phyloP scores from a whole-genome alignment of 2,888 invertebrate species.

The Parnassius smintheus region DNA sequence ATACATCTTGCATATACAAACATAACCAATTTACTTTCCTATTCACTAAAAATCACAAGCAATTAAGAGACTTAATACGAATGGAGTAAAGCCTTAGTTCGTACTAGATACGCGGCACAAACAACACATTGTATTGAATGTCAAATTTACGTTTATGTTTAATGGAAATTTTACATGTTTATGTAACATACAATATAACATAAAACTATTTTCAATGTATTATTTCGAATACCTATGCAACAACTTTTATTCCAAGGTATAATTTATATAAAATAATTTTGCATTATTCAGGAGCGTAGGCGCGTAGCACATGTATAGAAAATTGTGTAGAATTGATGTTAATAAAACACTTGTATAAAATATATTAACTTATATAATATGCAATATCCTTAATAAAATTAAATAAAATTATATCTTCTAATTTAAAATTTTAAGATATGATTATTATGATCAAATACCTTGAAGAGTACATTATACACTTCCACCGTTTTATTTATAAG shows the following conservation, averaged over 20 bases:
- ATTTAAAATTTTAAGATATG: no score
- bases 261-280: neutral
- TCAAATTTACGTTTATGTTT: constrained; percentile 64
- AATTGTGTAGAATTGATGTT: constrained; percentile 4
- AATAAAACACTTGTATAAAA: no score
- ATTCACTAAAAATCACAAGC: constrained; percentile 50
- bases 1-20: constrained; percentile 74
- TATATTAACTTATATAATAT: no score
- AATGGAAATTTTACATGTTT: constrained; percentile 33
- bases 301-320: constrained; percentile 1
- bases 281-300: neutral
- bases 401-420: no score
- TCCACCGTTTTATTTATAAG: neutral
- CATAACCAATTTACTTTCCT: constrained; percentile 47
- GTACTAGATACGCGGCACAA: constrained; percentile 34
- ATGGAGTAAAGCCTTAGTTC: constrained; percentile 33
- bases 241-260: neutral
- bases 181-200: constrained; percentile 7
- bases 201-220: constrained; percentile 5
- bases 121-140: constrained; percentile 54
- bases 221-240: constrained; percentile 9
- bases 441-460: no score
- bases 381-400: no score
- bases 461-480: no score
- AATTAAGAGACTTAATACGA: constrained; percentile 47